These are phyloP conservation scores for Etia nguti DNA, from an alignment of 2,113 vertebrate species.

Conservation along the genomic window DNA sequence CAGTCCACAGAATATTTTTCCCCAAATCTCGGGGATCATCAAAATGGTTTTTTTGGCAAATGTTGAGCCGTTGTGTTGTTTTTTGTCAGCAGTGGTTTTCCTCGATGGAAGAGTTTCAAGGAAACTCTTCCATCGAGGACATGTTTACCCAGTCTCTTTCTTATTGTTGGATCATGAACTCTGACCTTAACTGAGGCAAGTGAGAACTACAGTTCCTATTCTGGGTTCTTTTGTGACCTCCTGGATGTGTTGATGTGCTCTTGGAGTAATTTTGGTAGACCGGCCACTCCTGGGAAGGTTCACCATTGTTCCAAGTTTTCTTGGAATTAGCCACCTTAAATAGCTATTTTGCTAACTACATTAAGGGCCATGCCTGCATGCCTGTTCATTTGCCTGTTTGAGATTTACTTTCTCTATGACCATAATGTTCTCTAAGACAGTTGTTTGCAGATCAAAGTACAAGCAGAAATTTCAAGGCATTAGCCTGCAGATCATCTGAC, in stretches of 20 bases:
- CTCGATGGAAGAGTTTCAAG: no score
- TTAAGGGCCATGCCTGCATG: fast-evolving
- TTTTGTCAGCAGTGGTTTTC: not conserved
- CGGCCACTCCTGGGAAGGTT: fast-evolving
- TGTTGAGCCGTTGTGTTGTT: not conserved
- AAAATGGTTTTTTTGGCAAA: not conserved
- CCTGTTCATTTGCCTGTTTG: not conserved
- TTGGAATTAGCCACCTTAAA: not conserved
- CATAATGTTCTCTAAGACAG: not conserved
- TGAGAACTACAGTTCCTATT: not conserved
- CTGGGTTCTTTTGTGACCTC: not conserved
- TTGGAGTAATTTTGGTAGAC: not conserved
- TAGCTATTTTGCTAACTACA: not conserved
- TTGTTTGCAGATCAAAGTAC: not conserved
- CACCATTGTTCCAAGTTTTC: fast-evolving
- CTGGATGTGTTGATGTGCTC: fast-evolving
- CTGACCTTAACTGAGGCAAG: not conserved
- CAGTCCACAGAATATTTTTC: not conserved
- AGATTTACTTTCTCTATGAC: not conserved
- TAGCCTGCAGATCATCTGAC: not conserved
- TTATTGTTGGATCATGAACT: not conserved
- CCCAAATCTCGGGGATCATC: no score
- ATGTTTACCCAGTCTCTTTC: not conserved
- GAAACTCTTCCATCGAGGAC: no score
- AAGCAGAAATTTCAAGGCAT: not conserved